Percentiles rank a stretch among this genome's conserved stretches.
Conservation (phyloP, 2,888 invertebrate genomes). For the Chrysomela aeneicollis region DNA sequence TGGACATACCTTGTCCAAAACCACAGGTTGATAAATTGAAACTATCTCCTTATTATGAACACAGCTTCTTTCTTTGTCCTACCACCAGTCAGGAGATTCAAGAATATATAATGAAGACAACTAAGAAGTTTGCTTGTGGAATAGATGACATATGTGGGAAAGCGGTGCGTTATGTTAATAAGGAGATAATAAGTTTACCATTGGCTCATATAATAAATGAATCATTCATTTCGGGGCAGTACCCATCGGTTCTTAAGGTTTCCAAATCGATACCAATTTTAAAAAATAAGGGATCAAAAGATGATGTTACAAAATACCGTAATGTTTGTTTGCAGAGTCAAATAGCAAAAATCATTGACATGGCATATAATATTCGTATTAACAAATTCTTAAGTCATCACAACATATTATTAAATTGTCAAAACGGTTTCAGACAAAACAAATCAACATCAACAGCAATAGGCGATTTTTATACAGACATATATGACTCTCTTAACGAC, state of each 20-base stretch:
- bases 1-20: constrained; percentile 16
- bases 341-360: constrained; percentile 11
- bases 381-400: constrained; percentile 7
- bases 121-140: constrained; percentile 12
- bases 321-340: constrained; percentile 11
- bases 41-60: constrained; percentile 11
- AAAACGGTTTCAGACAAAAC: constrained; percentile 18
- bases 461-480: constrained; percentile 12
- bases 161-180: constrained; percentile 11
- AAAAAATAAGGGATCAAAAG: constrained; percentile 5
- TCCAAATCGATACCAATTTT: constrained; percentile 13
- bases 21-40: constrained; percentile 9
- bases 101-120: constrained; percentile 12
- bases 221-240: constrained; percentile 9
- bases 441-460: constrained; percentile 15
- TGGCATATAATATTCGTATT: constrained; percentile 9
- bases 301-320: constrained; percentile 11
- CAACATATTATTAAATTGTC: constrained; percentile 12
- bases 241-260: constrained; percentile 8
- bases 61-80: constrained; percentile 11
- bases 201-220: constrained; percentile 5
- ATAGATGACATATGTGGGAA: constrained; percentile 11
- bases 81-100: constrained; percentile 10
- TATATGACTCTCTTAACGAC: constrained; percentile 8
- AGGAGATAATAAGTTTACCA: constrained; percentile 3